Base-by-base conservation (phyloP, 2,113 vertebrate genomes). In the Addax nasomaculatus region DNA sequence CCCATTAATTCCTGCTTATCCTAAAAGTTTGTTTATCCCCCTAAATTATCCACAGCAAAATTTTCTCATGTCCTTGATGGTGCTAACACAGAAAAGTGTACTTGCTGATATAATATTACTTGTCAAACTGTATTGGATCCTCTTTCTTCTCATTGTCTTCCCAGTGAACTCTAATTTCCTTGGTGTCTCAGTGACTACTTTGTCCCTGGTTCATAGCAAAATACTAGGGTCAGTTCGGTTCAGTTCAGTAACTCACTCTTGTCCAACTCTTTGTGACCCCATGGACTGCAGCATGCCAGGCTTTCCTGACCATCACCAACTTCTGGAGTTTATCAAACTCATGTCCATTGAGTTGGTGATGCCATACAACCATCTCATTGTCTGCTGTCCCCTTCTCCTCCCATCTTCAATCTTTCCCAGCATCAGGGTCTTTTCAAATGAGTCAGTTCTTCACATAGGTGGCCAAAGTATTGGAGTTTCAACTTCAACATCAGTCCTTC, bases 261-360 rank as follows among this genome's bases (percentile, higher is more conserved):
- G 9, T 11, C 17, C 0, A 1, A 70, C 17, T 70, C 19, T 11
- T 36, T 70, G n/a, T 70, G 17, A 70, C 17, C 64, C 17, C n/a
- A 6, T 36, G 64, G 17, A 70, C 64, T 70, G n/a, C 64, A 70
- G 64, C n/a, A 11, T 36, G 64, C n/a, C n/a, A 67, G 64, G 64
- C 4, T 70, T 70, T 70, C 9, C 17, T 2, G 4, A 21, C 64
- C n/a, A 36, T 36, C n/a, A 70, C 9, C 64, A 70, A 70, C n/a
- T 21, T 70, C 2, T 2, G 4, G 4, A 70, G n/a, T 70, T 70
- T 70, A 70, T 70, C 64, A 21, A 36, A 67, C 4, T 67, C 64
- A 36, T 11, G n/a, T 36, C 9, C 8, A 70, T 21, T 36, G 33
- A 36, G n/a, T 70, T 9, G 1, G n/a, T 70, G n/a, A 70, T 36